Evolutionary conservation across 2,113 vertebrate species (phyloP), one percentile per base, ranked within the genome.

Genomic region (Elaphurus davidianus): DNA sequence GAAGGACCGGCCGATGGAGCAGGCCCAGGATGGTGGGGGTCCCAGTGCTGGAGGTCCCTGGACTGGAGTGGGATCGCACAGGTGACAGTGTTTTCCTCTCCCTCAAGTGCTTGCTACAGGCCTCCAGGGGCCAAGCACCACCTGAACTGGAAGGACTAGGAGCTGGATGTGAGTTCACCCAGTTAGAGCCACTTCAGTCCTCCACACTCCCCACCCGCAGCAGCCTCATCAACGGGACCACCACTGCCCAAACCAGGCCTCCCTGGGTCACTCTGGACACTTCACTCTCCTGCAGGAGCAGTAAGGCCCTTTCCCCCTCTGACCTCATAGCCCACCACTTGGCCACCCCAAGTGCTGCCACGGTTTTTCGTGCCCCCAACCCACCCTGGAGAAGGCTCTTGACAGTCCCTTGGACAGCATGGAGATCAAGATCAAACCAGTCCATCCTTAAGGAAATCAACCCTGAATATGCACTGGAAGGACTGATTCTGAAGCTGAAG

Each of bases 1-100:
- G 16, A 4, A 14, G 25, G 21, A 23, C 2, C 0, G 0, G 19
- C 23, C 0, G 1, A 17, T 1, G 2, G 30, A 43, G 50, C 40
- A 71, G 83, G 59, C 78, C 12, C 59, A 55, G 79, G 57, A 30
- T 28, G 0, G 1, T 1, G 40, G 82, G 33, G 19, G 15, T 30
- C 25, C 52, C 60, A 28, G 1, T 15, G 79, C 62, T 30, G 67
- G 43, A 84, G 40, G 36, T 45, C 43, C 43, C 43, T 45, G 14
- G 87, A 17, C 19, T 28, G 67, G 13, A 50, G 55, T 45, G 83
- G 59, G 43, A 8, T 40, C 27, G 2, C 14, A 14, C 5, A 19
- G 11, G 43, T 23, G 40, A 13, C 28, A 17, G 19, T 2, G 15
- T 2, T 28, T 23, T 15, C 59, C 21, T 21, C 9, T 27, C 7